Conservation (phyloP, 2,797 vertebrate species). For the Hoplostethus atlanticus region DNA sequence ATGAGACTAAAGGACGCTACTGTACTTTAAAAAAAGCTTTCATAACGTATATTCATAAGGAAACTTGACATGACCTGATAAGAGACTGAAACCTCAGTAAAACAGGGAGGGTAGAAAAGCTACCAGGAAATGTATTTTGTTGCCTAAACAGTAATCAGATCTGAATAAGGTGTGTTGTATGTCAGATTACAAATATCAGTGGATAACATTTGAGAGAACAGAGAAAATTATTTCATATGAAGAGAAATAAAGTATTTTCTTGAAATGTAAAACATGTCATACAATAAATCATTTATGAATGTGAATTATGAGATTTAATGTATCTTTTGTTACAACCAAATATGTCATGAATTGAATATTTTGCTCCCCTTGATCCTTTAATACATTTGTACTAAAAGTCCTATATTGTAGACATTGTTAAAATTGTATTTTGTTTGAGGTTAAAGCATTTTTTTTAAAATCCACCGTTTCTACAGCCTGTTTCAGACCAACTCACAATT, state of each 20-base stretch:
- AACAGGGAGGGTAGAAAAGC: background rate
- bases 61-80: background rate
- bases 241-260: background rate
- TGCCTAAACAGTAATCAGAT: background rate
- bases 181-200: slow-evolving; percentile 11
- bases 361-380: background rate
- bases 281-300: background rate
- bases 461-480: no score
- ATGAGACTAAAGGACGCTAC: background rate
- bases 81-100: background rate
- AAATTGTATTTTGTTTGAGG: no score
- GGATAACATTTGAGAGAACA: background rate
- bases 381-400: no score
- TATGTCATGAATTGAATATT: background rate
- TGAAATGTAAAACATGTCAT: background rate
- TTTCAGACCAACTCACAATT: no score
- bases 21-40: slow-evolving; percentile 2
- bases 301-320: background rate
- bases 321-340: background rate
- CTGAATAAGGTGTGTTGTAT: background rate
- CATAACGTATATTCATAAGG: no score
- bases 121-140: background rate
- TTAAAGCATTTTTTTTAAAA: no score
- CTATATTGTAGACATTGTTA: no score
- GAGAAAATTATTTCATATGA: background rate